A percentile compares a stretch with the other conserved stretches of the same genome.
These are phyloP conservation scores for Pseudomyrmex dendroicus DNA, from an alignment of 1,140 invertebrate genomes.

Conservation along the genomic window DNA sequence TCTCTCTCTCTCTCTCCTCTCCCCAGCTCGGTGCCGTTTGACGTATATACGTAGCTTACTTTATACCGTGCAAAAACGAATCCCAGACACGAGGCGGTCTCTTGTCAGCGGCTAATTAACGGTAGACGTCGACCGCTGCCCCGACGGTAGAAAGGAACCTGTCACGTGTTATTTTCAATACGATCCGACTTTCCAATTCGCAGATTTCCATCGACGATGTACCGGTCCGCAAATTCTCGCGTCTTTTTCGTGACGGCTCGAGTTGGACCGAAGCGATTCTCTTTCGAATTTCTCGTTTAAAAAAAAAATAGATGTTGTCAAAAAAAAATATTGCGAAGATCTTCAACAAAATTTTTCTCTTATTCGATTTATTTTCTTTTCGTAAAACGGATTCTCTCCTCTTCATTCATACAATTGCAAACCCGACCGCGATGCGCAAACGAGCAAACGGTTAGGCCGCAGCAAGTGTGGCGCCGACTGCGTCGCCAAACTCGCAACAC, in stretches of 20 bases:
- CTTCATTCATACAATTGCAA: neutral
- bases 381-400: neutral
- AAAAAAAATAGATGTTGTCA: neutral
- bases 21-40: constrained; percentile 45
- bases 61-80: constrained; percentile 69
- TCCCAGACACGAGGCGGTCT: constrained; percentile 62
- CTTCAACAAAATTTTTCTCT: neutral
- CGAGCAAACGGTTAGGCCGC: neutral
- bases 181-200: constrained; percentile 40
- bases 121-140: constrained; percentile 63
- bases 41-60: constrained; percentile 73
- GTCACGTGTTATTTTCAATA: constrained; percentile 64
- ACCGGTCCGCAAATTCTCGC: constrained; percentile 44
- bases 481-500: neutral
- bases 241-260: constrained; percentile 14
- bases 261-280: neutral
- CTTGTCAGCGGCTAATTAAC: constrained; percentile 74
- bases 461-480: neutral
- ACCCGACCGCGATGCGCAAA: neutral
- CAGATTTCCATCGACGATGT: constrained; percentile 60
- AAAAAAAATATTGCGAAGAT: neutral
- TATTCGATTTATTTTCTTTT: neutral
- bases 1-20: too few relatives aligned
- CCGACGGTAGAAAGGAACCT: constrained; percentile 66
- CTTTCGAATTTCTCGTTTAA: neutral